Evolutionary conservation across 2,797 vertebrate genomes (phyloP).

Genomic region (Helarctos malayanus): DNA sequence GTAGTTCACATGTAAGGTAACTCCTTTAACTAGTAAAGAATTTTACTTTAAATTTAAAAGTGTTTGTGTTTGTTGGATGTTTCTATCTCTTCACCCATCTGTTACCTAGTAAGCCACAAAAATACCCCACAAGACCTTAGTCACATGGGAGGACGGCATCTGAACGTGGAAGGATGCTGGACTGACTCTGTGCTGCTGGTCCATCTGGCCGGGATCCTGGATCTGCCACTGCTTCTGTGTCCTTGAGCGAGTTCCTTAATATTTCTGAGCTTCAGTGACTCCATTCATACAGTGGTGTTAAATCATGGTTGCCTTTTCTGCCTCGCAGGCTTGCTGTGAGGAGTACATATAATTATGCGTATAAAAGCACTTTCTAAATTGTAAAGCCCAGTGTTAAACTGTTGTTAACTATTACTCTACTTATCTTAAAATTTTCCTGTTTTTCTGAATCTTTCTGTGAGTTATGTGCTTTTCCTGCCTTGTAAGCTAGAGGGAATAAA

Average conservation of each 20-base stretch:
- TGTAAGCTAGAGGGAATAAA: slow-evolving; percentile 1
- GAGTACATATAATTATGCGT: neutral
- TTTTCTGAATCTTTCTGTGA: neutral
- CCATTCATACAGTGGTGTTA: neutral
- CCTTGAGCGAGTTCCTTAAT: neutral
- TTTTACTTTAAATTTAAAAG: slow-evolving; percentile 18
- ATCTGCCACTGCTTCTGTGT: neutral
- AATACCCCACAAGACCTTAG: neutral
- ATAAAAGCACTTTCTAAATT: neutral
- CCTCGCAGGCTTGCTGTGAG: neutral
- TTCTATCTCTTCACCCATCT: neutral
- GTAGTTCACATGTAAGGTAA: neutral
- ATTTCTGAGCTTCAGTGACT: neutral
- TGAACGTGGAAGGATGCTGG: neutral
- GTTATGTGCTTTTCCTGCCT: neutral
- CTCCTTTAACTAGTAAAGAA: neutral
- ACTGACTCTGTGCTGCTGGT: neutral
- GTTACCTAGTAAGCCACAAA: neutral
- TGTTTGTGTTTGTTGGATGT: neutral
- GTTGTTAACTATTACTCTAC: neutral
- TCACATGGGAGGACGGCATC: neutral
- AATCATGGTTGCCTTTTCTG: neutral
- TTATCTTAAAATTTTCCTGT: neutral
- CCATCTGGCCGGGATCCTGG: neutral
- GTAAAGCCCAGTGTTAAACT: neutral